Conservation (phyloP, 2,113 vertebrate species). For the Hippocampus barbouri region DNA sequence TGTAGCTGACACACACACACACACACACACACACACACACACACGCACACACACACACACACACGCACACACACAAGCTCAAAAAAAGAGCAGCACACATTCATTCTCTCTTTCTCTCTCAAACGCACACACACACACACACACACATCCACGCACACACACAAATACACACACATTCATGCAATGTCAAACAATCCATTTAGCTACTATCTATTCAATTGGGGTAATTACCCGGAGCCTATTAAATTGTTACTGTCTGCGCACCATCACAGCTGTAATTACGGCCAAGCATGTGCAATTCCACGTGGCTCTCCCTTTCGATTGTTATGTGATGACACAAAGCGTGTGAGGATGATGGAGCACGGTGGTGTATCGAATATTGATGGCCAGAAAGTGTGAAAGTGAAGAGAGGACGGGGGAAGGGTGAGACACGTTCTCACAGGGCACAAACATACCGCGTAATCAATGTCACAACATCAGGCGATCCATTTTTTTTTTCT, state of each 20-base stretch:
- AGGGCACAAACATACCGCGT: constrained; percentile 54
- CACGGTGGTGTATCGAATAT: constrained; percentile 6
- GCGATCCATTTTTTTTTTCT: constrained; percentile 58
- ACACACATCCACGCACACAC: neutral
- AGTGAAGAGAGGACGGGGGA: constrained; percentile 4
- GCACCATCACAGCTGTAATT: constrained; percentile 62
- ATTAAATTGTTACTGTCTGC: constrained; percentile 55
- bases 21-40: neutral
- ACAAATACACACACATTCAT: constrained; percentile 14
- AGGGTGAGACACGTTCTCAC: constrained; percentile 7
- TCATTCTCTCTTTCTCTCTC: no score
- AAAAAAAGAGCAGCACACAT: no score
- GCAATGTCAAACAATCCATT: constrained; percentile 59
- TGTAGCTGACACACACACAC: neutral
- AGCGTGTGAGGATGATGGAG: constrained; percentile 16
- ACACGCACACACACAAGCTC: neutral
- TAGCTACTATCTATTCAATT: constrained; percentile 54
- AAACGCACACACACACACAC: neutral
- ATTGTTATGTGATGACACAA: constrained; percentile 25
- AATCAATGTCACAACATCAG: constrained; percentile 59
- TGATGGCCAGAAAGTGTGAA: constrained; percentile 6
- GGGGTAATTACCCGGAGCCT: constrained; percentile 61
- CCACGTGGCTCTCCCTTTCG: constrained; percentile 29
- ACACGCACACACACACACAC: neutral
- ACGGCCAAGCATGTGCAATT: constrained; percentile 53